Conservation (phyloP, 2,113 vertebrate genomes). For the Ancistrus triradiatus region DNA sequence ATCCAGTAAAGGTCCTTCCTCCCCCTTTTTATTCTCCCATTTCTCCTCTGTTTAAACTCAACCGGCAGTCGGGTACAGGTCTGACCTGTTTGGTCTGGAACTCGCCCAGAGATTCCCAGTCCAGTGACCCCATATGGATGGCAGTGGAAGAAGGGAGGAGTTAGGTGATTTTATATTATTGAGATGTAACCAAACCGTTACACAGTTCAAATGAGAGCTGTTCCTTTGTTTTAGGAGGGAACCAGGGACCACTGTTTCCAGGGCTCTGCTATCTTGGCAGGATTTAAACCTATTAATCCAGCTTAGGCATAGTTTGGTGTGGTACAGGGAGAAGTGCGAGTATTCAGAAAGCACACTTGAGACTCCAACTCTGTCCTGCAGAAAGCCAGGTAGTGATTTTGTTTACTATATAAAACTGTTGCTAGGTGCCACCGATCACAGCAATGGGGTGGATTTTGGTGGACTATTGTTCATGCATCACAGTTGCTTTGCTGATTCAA, state of each 20-base stretch:
- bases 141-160: no score
- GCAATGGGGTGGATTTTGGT: no score
- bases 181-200: neutral
- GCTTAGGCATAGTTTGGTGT: neutral
- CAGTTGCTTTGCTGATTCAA: no score
- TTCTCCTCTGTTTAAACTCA: conserved; percentile 19
- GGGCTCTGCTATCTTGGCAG: neutral
- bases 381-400: no score
- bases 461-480: no score
- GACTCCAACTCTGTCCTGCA: no score
- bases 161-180: neutral
- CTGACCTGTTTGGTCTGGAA: conserved; percentile 32
- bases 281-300: neutral
- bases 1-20: conserved; percentile 27
- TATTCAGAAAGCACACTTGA: no score
- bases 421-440: no score
- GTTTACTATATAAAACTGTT: no score
- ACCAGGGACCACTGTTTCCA: conserved; percentile 9
- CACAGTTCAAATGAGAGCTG: neutral
- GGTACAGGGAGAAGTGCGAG: neutral
- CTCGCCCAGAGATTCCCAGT: conserved; percentile 4
- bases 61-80: conserved; percentile 48
- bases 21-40: neutral
- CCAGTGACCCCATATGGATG: conserved; percentile 2
- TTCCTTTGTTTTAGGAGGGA: no score